A percentile compares a stretch with the other conserved stretches of the same genome.
Conservation (phyloP, 2,113 vertebrate genomes). For the Dermatemys mawii region DNA sequence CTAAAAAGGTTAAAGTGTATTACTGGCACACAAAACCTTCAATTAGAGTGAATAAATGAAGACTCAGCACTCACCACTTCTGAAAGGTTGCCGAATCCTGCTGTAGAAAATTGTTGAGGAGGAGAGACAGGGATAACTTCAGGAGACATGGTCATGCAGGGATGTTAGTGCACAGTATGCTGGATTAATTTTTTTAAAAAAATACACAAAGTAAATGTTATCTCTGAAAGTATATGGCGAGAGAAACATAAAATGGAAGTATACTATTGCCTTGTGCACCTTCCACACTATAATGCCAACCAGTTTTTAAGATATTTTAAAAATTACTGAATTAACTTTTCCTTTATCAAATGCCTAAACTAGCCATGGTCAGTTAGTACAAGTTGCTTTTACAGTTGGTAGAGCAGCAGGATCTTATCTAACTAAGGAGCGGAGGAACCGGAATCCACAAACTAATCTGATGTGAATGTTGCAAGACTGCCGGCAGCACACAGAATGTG, state of each 20-base stretch:
- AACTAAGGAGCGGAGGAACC: neutral
- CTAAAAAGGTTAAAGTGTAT: too few relatives aligned
- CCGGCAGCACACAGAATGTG: neutral
- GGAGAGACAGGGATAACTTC: neutral
- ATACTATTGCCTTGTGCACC: neutral
- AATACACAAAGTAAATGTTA: neutral
- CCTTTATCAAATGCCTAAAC: neutral
- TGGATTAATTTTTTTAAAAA: neutral
- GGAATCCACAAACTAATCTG: neutral
- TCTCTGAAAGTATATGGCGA: neutral
- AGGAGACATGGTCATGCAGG: neutral
- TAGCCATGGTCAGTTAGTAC: neutral
- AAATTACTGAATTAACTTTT: neutral
- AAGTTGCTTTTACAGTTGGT: neutral
- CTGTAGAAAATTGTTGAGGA: neutral
- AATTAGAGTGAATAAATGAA: too few relatives aligned
- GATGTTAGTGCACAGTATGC: too few relatives aligned
- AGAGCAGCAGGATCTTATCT: neutral
- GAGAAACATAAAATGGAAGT: neutral
- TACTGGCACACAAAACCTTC: too few relatives aligned
- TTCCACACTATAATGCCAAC: neutral
- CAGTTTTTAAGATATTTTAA: neutral
- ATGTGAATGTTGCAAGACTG: neutral
- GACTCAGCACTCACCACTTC: too few relatives aligned
- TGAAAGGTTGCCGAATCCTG: too few relatives aligned